Evolutionary conservation across 2,888 invertebrate species (phyloP), one percentile per base, ranked within the genome.

Genomic region (Chaetogeoica ovagalla): DNA sequence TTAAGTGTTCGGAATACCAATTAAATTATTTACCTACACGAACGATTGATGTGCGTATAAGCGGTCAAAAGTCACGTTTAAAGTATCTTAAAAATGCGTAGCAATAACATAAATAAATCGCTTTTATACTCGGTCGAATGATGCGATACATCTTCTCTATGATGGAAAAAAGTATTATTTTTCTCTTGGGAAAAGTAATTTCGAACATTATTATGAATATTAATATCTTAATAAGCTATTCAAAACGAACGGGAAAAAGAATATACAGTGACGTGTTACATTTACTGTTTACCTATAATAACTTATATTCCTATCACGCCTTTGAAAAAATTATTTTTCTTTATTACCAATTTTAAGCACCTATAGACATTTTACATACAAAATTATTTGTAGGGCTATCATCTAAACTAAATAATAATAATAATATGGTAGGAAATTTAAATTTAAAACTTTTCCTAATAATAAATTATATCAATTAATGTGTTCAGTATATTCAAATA

Each of bases 51-150:
- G 23, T 11, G n/a, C n/a, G 37, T 19, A 23, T n/a, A 43, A 30
- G 30, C 62, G 72, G 37, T 55, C 52, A 5, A 21, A 37, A 63
- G 52, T 63, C 30, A 43, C 63, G 52, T 15, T 37, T 63, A 55
- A 63, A 63, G 21, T 37, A n/a, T 73, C 30, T 48, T 21, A 55
- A 65, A 21, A 65, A 21, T 21, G 11, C 65, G 17, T 21, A 9
- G 39, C 7, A 65, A 65, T 55, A 55, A 57, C 63, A 39, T 39
- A 65, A 74, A 65, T 74, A 73, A 73, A 63, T 63, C 63, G 30
- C 63, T 73, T 55, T 3, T 52, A 71, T 21, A 73, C 30, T 19
- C 62, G 37, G 52, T 63, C 73, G 63, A 73, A 73, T 73, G 63
- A 63, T 1, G 55, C 63, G 17, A 65, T 55, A 21, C 37, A 65